These are phyloP conservation scores for Cyphomyrus discorhynchus DNA, from an alignment of 2,113 vertebrate species.

Conservation along the genomic window DNA sequence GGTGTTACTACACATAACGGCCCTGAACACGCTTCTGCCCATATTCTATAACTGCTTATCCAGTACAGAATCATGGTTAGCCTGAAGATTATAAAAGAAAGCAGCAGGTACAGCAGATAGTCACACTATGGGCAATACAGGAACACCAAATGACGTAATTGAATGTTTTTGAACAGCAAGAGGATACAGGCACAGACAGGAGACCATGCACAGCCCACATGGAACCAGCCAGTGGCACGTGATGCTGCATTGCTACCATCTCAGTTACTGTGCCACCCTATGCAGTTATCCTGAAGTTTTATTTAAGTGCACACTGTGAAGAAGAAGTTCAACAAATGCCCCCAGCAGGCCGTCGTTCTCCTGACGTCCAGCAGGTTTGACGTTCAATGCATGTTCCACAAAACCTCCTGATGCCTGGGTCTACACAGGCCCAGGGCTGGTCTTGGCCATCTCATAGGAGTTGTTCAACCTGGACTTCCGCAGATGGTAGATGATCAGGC, in stretches of 20 bases:
- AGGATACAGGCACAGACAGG: not conserved
- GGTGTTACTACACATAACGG: not conserved
- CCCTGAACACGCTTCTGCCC: not conserved
- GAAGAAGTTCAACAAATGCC: not conserved
- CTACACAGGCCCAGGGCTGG: conserved; percentile 20
- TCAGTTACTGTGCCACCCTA: not conserved
- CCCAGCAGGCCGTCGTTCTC: not conserved
- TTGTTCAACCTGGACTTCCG: conserved; percentile 53
- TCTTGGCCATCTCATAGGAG: conserved; percentile 51
- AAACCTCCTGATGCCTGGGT: not conserved
- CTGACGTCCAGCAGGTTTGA: not conserved
- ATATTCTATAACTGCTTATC: not conserved
- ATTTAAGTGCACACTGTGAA: not conserved
- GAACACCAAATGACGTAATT: not conserved
- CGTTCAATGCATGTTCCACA: not conserved
- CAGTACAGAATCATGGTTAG: not conserved
- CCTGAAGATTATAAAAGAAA: not conserved
- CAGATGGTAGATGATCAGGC: conserved; percentile 40
- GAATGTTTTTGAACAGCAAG: not conserved
- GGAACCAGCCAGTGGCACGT: not conserved
- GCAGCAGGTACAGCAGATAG: not conserved
- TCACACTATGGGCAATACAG: not conserved
- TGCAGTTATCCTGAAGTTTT: not conserved
- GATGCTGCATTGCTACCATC: not conserved
- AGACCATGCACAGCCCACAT: not conserved